A percentile compares a stretch with the other conserved stretches of the same genome.
Conservation (phyloP, 2,888 invertebrate species). For the Tenodera sinensis region DNA sequence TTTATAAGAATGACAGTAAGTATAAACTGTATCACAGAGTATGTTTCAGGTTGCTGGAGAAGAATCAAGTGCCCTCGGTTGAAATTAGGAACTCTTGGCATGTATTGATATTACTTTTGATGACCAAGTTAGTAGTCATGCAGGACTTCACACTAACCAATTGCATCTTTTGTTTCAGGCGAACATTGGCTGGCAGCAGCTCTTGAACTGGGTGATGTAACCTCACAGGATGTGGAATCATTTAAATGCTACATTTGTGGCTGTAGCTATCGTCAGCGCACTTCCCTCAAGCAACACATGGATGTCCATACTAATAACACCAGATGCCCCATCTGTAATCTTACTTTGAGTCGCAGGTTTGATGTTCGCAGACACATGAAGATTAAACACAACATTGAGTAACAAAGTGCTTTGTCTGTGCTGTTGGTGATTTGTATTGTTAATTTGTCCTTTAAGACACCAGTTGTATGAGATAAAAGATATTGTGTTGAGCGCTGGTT, state of each 20-base stretch:
- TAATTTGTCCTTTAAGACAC: background rate
- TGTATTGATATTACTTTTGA: too few species aligned
- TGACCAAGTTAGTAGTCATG: too few species aligned
- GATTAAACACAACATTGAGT: background rate
- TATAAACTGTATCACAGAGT: too few species aligned
- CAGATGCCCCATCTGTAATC: constrained; percentile 21
- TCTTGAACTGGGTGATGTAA: background rate
- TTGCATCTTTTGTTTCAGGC: background rate
- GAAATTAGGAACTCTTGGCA: too few species aligned
- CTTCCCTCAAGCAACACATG: constrained; percentile 25
- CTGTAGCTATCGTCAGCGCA: constrained; percentile 1
- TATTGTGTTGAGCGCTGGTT: background rate
- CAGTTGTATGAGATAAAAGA: background rate
- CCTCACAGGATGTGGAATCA: background rate
- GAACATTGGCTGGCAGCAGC: background rate
- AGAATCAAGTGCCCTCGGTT: too few species aligned
- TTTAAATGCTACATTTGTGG: constrained; percentile 18
- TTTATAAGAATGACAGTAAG: too few species aligned
- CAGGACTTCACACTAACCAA: background rate
- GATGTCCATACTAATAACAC: constrained; percentile 23
- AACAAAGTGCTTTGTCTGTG: background rate
- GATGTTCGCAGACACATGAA: constrained; percentile 22
- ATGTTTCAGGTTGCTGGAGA: too few species aligned
- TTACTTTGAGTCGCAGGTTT: constrained; percentile 17
- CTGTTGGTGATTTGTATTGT: too few species aligned